Evolutionary conservation across 2,113 vertebrate genomes (phyloP).

Genomic region (Callospermophilus lateralis): DNA sequence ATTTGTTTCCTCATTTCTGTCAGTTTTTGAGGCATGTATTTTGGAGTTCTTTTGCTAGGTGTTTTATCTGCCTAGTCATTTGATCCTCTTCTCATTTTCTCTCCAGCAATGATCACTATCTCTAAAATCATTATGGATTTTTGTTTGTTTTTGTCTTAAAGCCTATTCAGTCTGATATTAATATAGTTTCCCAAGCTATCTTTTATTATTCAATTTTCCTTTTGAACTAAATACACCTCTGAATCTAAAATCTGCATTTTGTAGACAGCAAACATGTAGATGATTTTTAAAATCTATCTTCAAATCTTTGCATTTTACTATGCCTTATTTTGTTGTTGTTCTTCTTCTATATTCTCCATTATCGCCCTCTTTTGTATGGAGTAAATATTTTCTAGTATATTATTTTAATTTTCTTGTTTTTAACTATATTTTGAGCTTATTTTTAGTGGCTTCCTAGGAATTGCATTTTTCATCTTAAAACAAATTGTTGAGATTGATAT

Average conservation of each 20-base stretch:
- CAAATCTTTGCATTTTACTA: not conserved
- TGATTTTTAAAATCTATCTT: not conserved
- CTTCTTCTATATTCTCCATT: not conserved
- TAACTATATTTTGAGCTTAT: not conserved
- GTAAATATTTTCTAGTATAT: not conserved
- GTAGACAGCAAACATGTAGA: not conserved
- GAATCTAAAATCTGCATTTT: not conserved
- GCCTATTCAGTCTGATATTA: not conserved
- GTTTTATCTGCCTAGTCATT: not conserved
- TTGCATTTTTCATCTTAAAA: not conserved
- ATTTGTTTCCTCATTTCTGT: not conserved
- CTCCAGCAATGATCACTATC: not conserved
- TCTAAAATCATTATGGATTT: not conserved
- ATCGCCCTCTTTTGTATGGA: not conserved
- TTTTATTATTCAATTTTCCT: not conserved
- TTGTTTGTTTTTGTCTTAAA: not conserved
- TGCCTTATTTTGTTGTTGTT: not conserved
- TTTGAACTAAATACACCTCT: not conserved
- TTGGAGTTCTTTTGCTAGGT: not conserved
- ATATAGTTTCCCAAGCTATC: not conserved
- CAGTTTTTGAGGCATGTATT: not conserved
- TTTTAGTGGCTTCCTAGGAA: not conserved
- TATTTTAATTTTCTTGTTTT: not conserved
- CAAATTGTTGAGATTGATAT: not conserved
- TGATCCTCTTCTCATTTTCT: not conserved